phyloP scores from a whole-genome alignment of 2,113 vertebrate species.

The Willisornis vidua region DNA sequence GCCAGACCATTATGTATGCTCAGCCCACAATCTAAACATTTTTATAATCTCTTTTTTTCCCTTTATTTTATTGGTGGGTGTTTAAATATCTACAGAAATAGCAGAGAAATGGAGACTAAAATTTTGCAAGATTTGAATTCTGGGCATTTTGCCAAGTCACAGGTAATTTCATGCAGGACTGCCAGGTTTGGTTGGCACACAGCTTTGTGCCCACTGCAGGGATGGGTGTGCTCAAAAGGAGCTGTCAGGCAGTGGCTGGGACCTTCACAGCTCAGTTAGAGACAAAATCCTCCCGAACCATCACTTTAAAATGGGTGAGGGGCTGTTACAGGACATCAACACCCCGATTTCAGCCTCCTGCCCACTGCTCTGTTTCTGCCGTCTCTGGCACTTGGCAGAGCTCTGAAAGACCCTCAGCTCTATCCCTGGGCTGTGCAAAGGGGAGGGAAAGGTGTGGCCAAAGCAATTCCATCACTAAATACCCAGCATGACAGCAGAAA shows the following conservation, averaged over 20 bases:
- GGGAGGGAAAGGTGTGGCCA: neutral
- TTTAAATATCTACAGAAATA: conserved; percentile 5
- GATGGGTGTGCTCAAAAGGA: neutral
- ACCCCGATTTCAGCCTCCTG: neutral
- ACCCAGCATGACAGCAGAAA: neutral
- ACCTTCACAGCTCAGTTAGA: neutral
- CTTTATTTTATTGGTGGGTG: neutral
- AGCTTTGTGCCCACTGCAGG: neutral
- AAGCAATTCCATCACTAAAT: neutral
- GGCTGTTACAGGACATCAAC: neutral
- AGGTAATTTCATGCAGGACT: conserved; percentile 30
- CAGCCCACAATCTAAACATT: neutral
- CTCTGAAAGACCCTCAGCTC: neutral
- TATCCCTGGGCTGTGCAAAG: neutral
- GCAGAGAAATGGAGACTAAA: neutral
- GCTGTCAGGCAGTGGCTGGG: neutral
- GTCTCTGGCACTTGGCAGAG: neutral
- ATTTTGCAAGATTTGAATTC: neutral
- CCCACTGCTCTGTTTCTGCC: neutral
- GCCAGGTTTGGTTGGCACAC: neutral
- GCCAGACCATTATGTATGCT: conserved; percentile 18
- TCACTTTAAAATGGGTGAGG: neutral
- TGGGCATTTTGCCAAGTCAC: neutral
- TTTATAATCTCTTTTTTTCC: neutral
- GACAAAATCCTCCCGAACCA: neutral